Evolutionary conservation across 2,797 vertebrate genomes (phyloP), one percentile per base, ranked within the genome.

Genomic region (Pangasius larnaudii): DNA sequence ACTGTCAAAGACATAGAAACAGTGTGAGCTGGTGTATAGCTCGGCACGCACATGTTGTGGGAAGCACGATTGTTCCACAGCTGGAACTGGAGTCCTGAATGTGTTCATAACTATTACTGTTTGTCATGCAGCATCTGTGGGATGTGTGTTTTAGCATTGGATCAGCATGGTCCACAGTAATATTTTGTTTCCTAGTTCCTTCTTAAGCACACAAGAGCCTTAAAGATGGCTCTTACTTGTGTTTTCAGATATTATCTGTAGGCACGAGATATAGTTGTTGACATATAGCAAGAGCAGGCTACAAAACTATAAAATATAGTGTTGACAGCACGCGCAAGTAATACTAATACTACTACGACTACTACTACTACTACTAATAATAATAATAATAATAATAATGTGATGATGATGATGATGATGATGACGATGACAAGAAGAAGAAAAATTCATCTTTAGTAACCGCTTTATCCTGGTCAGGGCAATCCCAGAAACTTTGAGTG

Each of bases 71-170:
- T 51, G 53, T 51, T 58, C 30, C 71, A 84, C 81, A 88, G 71
- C 69, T 84, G 59, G 82, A 77, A 33, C 33, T 69, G 18, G 18
- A 67, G 51, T 69, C 58, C 61, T 46, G 82, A 58, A 59, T 61
- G 53, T 58, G 77, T 36, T 85, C 49, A 49, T 61, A 79, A 78
- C 53, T 85, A 67, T 24, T 84, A 75, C 46, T 11, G 3, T 86
- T 86, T 69, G 81, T 74, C 67, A 27, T 53, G 46, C 33, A 63
- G 46, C n/a, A 56, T 79, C 59, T n/a, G 39, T 16, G 36, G n/a
- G 51, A 69, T 83, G 14, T 65, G 46, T 88, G 14, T 51, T 56
- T 77, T 36, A 74, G 30, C 30, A 33, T 9, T 30, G 24, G n/a
- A 19, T 11, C 71, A 46, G 36, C 13, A 72, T 19, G 36, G 84